Evolutionary conservation across 2,888 invertebrate species (phyloP), one percentile per base, ranked within the genome.

Genomic region (Ryuthela nishihirai): DNA sequence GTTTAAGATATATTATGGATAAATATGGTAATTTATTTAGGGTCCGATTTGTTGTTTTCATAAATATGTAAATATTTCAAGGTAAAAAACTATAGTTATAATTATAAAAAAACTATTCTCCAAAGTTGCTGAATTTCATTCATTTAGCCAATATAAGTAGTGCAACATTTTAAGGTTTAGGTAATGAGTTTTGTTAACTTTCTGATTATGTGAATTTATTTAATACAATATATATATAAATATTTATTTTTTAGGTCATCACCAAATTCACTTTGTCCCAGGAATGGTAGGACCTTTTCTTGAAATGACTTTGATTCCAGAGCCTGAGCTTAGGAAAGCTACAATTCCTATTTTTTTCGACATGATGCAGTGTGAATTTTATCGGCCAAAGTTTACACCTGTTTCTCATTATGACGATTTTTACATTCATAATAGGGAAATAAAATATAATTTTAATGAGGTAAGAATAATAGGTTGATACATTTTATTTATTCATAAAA

Each of bases 281-380:
- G 82, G 83, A 62, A 77, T 97, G 69, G 90, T 97, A 6, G 93
- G 90, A 0, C 85, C 90, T 5, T 85, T 97, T 70, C 76, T 98
- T 34, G 91, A 95, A 74, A 92, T 97, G 84, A 91, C 93, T 29
- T 81, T 97, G 70, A 85, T 95, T 39, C 87, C 91, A 0, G 94
- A 95, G 71, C 81, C 82, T 40, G 90, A 91, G 69, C 79, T 97
- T 12, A 80, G 97, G 2, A 86, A 85, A 72, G 88, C 86, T 0
- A 93, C 92, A 0, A 92, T 98, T 69, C 94, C 95, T 2, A 88
- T 92, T 67, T 95, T 98, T 79, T 95, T 93, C 75, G 97, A 97
- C 72, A 98, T 98, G 97, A 94, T 98, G 93, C 89, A 90, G 73
- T 90, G 90, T 62, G 94, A 95, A 72, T 89, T 83, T 73, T 85